Base-by-base conservation (phyloP, 1,140 invertebrate genomes). In the Drosophila truncata region DNA sequence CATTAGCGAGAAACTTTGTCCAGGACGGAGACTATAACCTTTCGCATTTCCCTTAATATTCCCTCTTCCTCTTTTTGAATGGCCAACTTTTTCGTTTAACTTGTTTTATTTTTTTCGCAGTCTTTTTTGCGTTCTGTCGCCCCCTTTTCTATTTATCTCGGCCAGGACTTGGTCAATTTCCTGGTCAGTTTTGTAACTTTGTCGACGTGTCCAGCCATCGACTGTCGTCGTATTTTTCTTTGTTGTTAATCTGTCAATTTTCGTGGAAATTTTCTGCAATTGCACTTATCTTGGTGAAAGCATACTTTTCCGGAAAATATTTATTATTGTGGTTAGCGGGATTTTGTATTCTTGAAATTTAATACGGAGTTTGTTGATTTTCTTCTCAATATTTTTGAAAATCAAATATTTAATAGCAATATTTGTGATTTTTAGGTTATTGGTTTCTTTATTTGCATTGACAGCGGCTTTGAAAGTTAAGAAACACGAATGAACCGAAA, bases 11-110 rank as follows among this genome's bases (percentile, higher is more conserved):
- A 88, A 70, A 84, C 60, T 86, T 75, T 54, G 37, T 25, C 61
- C 52, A 49, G 70, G 41, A 75, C 63, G 57, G 35, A 49, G 73
- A 58, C 66, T 71, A 67, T 77, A 85, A 85, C 78, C 69, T 66
- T 78, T 37, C 72, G 27, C 25, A 55, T 72, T 72, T 62, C 31
- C 50, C 47, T 54, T 66, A 66, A 70, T 70, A 52, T 27, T 52
- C 27, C 42, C 72, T 67, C 72, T 67, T 70, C 50, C 71, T 64
- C 52, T 52, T 67, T 79, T 55, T 74, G 62, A 75, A 86, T 84
- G 63, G 59, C 33, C 47, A 87, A 87, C 69, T 88, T 88, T 90
- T 90, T 84, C 85, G 83, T 80, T 87, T 71, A 87, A 87, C 77
- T 90, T 87, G 39, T 64, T 46, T 52, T 49, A 33, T 69, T 27